These are phyloP conservation scores for Cabera pusaria DNA, from an alignment of 2,888 invertebrate genomes.

Conservation along the genomic window DNA sequence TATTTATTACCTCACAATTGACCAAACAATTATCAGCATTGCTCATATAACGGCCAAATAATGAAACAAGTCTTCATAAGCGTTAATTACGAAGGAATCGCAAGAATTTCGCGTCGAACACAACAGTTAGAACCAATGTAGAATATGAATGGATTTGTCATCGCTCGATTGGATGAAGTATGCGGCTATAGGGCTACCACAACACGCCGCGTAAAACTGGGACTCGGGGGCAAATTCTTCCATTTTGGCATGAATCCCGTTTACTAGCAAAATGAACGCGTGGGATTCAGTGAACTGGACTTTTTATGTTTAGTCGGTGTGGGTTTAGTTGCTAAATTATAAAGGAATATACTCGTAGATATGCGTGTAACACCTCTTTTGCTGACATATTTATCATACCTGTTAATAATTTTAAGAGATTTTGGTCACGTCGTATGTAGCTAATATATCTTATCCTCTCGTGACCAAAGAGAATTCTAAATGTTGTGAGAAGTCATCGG, in stretches of 20 bases:
- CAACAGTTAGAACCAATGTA: slow-evolving; percentile 56
- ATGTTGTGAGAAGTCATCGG: no score
- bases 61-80: slow-evolving; percentile 33
- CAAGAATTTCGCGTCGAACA: slow-evolving; percentile 58
- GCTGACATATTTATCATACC: no score
- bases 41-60: slow-evolving; percentile 7
- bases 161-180: slow-evolving; percentile 77
- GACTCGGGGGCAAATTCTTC: slow-evolving; percentile 13
- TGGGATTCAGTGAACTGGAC: slow-evolving; percentile 9
- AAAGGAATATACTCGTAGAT: no score
- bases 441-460: no score
- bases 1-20: not conserved
- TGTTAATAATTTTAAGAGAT: no score
- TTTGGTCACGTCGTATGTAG: no score
- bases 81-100: slow-evolving; percentile 55
- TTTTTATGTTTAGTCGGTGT: slow-evolving; percentile 3
- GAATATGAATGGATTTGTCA: slow-evolving; percentile 77
- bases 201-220: slow-evolving; percentile 4
- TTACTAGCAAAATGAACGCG: slow-evolving; percentile 9
- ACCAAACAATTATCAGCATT: slow-evolving; percentile 1
- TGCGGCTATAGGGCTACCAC: slow-evolving; percentile 67
- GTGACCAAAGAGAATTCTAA: no score
- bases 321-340: no score
- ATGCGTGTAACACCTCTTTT: no score
- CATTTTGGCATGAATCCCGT: slow-evolving; percentile 10